A percentile compares a stretch with the other conserved stretches of the same genome.
phyloP scores from a whole-genome alignment of 2,888 invertebrate species.

The Agrotis puta region DNA sequence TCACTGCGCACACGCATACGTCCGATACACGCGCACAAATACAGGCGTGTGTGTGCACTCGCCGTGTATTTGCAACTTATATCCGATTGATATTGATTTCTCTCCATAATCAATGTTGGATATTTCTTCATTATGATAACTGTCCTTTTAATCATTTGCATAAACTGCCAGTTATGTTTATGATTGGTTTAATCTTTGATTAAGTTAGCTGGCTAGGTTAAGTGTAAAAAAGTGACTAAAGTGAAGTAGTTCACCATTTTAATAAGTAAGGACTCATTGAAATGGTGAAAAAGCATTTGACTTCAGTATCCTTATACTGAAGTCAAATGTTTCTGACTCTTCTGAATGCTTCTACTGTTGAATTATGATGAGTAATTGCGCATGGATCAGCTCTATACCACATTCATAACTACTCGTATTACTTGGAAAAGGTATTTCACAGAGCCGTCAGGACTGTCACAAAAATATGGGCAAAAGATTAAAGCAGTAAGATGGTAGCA shows the following conservation, averaged over 20 bases:
- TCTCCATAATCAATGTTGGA: slow-evolving; percentile 58
- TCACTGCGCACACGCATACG: slow-evolving; percentile 71
- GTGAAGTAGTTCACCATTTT: too few species aligned
- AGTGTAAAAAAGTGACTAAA: background rate
- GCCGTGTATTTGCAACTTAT: slow-evolving; percentile 57
- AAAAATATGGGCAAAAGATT: too few species aligned
- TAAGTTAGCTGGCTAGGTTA: background rate
- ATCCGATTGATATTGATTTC: slow-evolving; percentile 65
- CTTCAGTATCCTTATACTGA: too few species aligned
- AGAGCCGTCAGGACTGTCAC: too few species aligned
- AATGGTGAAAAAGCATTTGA: background rate
- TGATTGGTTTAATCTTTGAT: background rate
- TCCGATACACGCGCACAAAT: slow-evolving; percentile 11
- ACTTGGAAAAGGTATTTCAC: too few species aligned
- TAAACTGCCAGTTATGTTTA: slow-evolving; percentile 12
- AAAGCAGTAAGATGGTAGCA: too few species aligned
- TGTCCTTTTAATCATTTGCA: slow-evolving; percentile 41
- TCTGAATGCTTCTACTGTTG: too few species aligned
- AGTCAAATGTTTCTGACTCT: too few species aligned
- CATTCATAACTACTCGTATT: too few species aligned
- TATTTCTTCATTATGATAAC: slow-evolving; percentile 53
- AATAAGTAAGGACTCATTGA: too few species aligned
- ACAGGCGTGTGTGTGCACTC: slow-evolving; percentile 28
- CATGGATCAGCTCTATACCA: too few species aligned
- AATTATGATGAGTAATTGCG: too few species aligned